Percentiles rank a stretch among this genome's conserved stretches.
phyloP scores from a whole-genome alignment of 2,797 vertebrate genomes.

The Poeciliopsis presidionis region DNA sequence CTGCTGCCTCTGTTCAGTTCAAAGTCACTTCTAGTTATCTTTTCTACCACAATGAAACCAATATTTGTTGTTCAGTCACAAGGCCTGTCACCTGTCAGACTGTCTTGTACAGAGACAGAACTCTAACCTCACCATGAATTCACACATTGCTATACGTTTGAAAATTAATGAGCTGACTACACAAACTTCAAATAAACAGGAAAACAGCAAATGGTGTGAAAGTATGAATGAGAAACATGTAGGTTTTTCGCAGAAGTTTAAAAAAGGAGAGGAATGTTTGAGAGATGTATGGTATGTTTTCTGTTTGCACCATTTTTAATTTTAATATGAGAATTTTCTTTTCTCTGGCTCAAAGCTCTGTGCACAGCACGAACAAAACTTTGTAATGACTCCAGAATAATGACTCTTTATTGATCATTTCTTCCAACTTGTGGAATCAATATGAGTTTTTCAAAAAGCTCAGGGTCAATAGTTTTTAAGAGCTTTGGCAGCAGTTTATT shows the following conservation, averaged over 20 bases:
- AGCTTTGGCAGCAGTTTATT: constrained; percentile 7
- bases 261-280: neutral
- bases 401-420: neutral
- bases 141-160: neutral
- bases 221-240: neutral
- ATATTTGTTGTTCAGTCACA: neutral
- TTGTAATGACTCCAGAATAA: neutral
- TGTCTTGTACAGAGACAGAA: neutral
- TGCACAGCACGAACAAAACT: neutral
- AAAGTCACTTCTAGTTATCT: neutral
- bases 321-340: neutral
- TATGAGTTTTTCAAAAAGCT: neutral
- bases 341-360: neutral
- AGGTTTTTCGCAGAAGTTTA: neutral
- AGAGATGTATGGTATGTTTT: too few relatives aligned
- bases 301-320: neutral
- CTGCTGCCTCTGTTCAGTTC: neutral
- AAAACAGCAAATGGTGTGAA: neutral
- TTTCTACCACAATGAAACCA: neutral
- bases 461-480: constrained; percentile 9
- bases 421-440: neutral
- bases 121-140: neutral
- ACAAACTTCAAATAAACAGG: neutral
- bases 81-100: neutral
- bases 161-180: neutral